Conservation (phyloP, 2,797 vertebrate genomes). For the Rhincodon typus region DNA sequence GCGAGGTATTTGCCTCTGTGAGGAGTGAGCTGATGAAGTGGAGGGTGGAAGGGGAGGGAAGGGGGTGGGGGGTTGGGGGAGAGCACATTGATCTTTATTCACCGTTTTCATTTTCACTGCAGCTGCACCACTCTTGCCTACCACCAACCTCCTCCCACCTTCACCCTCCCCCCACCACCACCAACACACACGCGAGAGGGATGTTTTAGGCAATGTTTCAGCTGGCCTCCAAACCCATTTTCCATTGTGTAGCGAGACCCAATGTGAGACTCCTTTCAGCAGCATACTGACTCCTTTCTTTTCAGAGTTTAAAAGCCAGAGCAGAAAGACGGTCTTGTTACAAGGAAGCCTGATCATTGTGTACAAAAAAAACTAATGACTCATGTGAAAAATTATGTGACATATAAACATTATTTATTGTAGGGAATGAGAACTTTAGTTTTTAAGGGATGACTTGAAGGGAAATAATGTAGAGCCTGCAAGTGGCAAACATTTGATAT, state of each 20-base stretch:
- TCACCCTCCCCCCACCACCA: too few relatives aligned
- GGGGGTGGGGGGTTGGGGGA: background rate
- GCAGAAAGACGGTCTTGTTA: background rate
- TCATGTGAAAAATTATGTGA: background rate
- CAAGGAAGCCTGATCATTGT: background rate
- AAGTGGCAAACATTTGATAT: background rate
- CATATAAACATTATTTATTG: background rate
- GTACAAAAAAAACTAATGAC: background rate
- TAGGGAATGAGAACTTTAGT: background rate
- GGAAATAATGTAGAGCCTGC: background rate
- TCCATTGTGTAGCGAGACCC: background rate
- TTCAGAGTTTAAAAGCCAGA: background rate
- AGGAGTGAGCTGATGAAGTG: background rate
- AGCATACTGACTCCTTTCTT: background rate
- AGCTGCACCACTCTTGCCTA: background rate
- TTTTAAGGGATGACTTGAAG: background rate
- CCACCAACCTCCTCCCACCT: too few relatives aligned
- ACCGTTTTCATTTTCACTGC: background rate
- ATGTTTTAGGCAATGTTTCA: slow-evolving; percentile 16
- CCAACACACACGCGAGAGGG: background rate
- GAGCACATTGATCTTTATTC: background rate
- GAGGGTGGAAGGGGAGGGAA: background rate
- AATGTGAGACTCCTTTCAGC: background rate
- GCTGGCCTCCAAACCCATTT: background rate
- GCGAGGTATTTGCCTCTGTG: background rate